Conservation (phyloP, 2,113 vertebrate species). For the Gambusia affinis region DNA sequence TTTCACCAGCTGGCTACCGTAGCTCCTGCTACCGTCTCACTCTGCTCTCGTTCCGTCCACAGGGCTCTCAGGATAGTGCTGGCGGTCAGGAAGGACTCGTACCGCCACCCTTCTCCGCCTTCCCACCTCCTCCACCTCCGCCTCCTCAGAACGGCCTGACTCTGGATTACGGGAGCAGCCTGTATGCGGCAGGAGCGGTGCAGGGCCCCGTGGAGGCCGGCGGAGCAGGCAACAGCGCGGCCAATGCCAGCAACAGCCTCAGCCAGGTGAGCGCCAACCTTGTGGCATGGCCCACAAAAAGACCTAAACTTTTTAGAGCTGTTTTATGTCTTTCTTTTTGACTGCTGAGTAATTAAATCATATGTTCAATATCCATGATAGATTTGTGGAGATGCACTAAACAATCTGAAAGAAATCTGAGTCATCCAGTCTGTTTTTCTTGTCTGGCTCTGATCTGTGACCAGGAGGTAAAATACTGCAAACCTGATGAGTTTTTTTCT, state of each 20-base stretch:
- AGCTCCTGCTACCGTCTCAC: constrained; percentile 14
- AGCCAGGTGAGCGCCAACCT: constrained; percentile 74
- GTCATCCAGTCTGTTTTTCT: not conserved
- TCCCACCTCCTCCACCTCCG: constrained; percentile 81
- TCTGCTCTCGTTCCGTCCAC: constrained; percentile 28
- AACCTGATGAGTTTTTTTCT: too few species aligned
- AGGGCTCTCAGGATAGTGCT: constrained; percentile 82
- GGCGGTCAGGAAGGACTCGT: constrained; percentile 81
- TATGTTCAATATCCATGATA: too few species aligned
- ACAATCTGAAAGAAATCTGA: not conserved
- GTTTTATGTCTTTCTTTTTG: too few species aligned
- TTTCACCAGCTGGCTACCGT: constrained; percentile 17
- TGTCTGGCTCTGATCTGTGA: not conserved
- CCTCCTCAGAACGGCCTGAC: constrained; percentile 83
- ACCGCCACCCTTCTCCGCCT: constrained; percentile 80
- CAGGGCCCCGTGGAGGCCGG: constrained; percentile 80
- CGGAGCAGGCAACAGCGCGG: constrained; percentile 59
- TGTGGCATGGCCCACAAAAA: constrained; percentile 21
- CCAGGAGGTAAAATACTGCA: not conserved
- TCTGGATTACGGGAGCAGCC: constrained; percentile 78
- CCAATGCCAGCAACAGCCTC: constrained; percentile 70
- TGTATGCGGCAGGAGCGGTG: constrained; percentile 76
- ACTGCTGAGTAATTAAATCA: too few species aligned
- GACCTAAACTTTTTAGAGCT: too few species aligned
- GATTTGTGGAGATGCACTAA: not conserved